phyloP scores from a whole-genome alignment of 2,113 vertebrate genomes.

The Clarias magur region DNA sequence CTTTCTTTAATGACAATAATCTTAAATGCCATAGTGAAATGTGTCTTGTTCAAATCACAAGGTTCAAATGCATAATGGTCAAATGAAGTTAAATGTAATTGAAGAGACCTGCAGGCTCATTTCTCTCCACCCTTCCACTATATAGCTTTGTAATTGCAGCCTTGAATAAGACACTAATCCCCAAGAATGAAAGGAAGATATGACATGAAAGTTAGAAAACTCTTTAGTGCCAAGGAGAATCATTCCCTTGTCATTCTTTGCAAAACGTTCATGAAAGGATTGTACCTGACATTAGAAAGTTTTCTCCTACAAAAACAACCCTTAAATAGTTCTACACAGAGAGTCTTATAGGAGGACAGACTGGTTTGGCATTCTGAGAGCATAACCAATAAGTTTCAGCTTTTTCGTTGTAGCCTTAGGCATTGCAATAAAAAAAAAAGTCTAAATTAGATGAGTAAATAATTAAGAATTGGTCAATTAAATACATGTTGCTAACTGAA shows the following conservation, averaged over 20 bases:
- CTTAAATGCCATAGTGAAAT: not conserved
- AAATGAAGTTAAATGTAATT: constrained; percentile 22
- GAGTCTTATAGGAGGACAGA: not conserved
- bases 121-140: constrained; percentile 36
- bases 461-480: not conserved
- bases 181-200: constrained; percentile 43
- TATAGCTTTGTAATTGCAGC: constrained; percentile 41
- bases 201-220: constrained; percentile 42
- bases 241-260: constrained; percentile 30
- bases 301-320: constrained; percentile 16
- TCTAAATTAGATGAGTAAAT: not conserved
- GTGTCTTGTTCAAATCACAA: not conserved
- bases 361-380: not conserved
- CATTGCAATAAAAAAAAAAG: not conserved
- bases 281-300: constrained; percentile 2
- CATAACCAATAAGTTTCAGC: not conserved
- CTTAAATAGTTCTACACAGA: constrained; percentile 14
- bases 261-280: constrained; percentile 27
- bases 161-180: constrained; percentile 44
- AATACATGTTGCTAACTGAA: not conserved
- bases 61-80: constrained; percentile 9
- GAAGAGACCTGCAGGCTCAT: constrained; percentile 42
- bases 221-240: constrained; percentile 34
- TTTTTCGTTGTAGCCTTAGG: not conserved
- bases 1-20: constrained; percentile 3